Conservation (phyloP, 1,140 invertebrate species). For the Phymastichus coffea region DNA sequence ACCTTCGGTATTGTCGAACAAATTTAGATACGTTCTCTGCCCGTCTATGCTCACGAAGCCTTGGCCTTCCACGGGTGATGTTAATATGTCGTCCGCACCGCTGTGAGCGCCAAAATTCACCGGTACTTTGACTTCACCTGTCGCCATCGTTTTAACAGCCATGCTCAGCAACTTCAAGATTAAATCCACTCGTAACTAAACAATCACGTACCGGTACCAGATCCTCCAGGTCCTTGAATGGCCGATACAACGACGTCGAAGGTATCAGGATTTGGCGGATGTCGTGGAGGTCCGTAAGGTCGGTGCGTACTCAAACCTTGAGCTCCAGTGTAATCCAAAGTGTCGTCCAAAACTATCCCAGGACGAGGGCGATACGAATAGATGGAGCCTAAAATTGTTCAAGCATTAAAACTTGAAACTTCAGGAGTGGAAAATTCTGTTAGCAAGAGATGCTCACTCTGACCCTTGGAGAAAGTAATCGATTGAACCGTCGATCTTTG, state of each 20-base stretch:
- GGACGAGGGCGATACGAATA: conserved; percentile 70
- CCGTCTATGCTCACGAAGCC: conserved; percentile 92
- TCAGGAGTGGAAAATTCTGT: no score
- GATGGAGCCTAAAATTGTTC: conserved; percentile 23
- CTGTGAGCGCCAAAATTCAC: conserved; percentile 41
- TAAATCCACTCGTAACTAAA: no score
- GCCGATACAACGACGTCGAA: conserved; percentile 87
- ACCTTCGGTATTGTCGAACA: conserved; percentile 65
- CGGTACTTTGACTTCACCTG: conserved; percentile 49
- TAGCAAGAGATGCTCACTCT: conserved; percentile 24
- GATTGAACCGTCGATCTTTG: conserved; percentile 32
- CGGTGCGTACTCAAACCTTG: conserved; percentile 51
- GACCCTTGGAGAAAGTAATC: conserved; percentile 33
- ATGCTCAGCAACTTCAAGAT: no score
- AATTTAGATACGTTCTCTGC: conserved; percentile 82
- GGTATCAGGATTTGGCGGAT: conserved; percentile 67
- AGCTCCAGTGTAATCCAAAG: conserved; percentile 52
- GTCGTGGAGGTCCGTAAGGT: conserved; percentile 49
- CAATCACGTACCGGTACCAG: conserved; percentile 46
- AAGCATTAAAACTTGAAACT: no score
- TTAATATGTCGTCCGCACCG: conserved; percentile 69
- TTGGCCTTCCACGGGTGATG: conserved; percentile 73
- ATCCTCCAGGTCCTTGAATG: conserved; percentile 73
- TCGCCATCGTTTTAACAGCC: neutral
- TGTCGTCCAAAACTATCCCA: conserved; percentile 79